Evolutionary conservation across 2,888 invertebrate genomes (phyloP), one percentile per base, ranked within the genome.

Genomic region (Clostera curtula): DNA sequence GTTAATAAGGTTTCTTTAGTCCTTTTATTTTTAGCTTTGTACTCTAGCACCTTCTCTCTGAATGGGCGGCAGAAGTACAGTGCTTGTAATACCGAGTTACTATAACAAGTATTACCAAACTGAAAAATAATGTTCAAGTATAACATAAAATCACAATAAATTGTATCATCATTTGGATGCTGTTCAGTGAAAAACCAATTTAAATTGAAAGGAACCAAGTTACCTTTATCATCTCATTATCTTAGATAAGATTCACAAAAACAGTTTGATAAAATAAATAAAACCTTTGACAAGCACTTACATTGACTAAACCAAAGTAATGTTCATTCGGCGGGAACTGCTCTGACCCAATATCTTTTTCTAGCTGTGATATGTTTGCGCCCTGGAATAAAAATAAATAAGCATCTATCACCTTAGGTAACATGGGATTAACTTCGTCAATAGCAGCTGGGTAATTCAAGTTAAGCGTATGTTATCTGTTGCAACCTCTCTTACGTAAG

Each of bases 51-150:
- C 84, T 96, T 97, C 62, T 99, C 99, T 69, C 99, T 89, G 72
- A 99, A 99, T 34, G 99, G 99, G 63, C 96, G 94, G 83, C 99
- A 99, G 79, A 99, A 99, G 76, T 99, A 99, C 43, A 99, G 86
- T 14, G 99, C 99, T 89, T 99, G 99, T 44, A 99, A 88, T 50
- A 99, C 99, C 21, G 98, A 98, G 83, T 99, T 99, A 74, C 98
- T 98, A 76, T 99, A 99, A 84, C 99, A 99, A 14, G 99, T 99
- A 83, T 99, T 99, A 50, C 99, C 99, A 87, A 99, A 99, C 93
- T 95, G 85, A 47, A 89, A 87, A 61, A 31, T 31, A 13, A 19
- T 19, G 2, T 17, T 25, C 7, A 5, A 17, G 24, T 14, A 15
- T 31, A 24, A 29, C 14, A 15, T 5, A 20, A 31, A 27, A 19